phyloP scores from a whole-genome alignment of 2,888 invertebrate species.

The Drepanosiphum platanoidis region DNA sequence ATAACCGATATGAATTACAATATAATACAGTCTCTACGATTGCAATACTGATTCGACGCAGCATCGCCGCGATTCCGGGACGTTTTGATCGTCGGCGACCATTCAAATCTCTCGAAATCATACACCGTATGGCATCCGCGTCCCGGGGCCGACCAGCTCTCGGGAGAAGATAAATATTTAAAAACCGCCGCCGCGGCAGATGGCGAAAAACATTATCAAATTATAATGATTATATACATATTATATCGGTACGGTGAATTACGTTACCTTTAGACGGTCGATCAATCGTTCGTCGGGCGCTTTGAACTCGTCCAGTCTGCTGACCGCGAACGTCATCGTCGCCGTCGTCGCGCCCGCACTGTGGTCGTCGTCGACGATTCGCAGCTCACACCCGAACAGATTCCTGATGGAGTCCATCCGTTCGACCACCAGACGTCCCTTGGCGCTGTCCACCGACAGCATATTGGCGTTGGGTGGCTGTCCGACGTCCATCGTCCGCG shows the following conservation, averaged over 20 bases:
- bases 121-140: no score
- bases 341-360: neutral
- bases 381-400: conserved; percentile 55
- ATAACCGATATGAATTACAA: no score
- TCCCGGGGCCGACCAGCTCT: no score
- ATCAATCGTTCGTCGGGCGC: conserved; percentile 32
- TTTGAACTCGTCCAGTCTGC: conserved; percentile 38
- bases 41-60: no score
- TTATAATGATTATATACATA: no score
- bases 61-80: no score
- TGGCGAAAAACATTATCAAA: no score
- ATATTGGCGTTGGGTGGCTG: neutral
- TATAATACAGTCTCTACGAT: no score
- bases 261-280: conserved; percentile 36
- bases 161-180: no score
- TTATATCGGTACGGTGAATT: neutral
- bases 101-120: no score
- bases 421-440: conserved; percentile 45
- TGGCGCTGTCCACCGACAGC: conserved; percentile 51
- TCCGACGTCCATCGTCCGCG: conserved; percentile 21
- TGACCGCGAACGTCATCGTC: conserved; percentile 37
- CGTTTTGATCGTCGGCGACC: no score
- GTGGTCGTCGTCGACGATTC: neutral
- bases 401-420: conserved; percentile 53
- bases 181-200: no score